Conservation (phyloP, 2,797 vertebrate genomes). For the Myotis myotis region DNA sequence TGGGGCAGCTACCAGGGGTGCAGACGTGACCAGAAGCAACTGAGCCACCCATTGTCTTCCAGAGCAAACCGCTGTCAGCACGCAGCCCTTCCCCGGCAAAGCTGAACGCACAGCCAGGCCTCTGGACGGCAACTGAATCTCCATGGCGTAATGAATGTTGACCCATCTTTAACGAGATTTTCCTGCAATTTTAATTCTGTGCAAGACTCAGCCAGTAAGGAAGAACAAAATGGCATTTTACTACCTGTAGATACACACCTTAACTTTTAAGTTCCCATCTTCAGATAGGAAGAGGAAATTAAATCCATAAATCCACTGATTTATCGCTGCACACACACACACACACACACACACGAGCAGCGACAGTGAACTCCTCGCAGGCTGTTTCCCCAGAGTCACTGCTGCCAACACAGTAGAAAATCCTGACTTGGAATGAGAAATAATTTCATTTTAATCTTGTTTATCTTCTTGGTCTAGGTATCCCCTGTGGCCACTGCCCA, state of each 20-base stretch:
- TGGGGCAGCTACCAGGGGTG: not conserved
- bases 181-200: slow-evolving; percentile 56
- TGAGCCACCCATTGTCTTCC: not conserved
- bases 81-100: not conserved
- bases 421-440: slow-evolving; percentile 67
- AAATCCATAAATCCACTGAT: slow-evolving; percentile 80
- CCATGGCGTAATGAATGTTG: not conserved
- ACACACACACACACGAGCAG: not conserved
- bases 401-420: slow-evolving; percentile 58
- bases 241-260: slow-evolving; percentile 60
- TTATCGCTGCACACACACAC: slow-evolving; percentile 65
- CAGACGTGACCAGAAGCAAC: not conserved
- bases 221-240: slow-evolving; percentile 67
- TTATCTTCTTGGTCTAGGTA: slow-evolving; percentile 73
- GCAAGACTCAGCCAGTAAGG: not conserved
- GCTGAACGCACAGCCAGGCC: not conserved
- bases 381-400: slow-evolving; percentile 15
- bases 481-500: slow-evolving; percentile 49
- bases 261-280: slow-evolving; percentile 69
- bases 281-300: slow-evolving; percentile 74
- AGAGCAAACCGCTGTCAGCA: not conserved
- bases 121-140: not conserved
- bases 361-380: slow-evolving; percentile 6
- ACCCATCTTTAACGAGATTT: slow-evolving; percentile 54
- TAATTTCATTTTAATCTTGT: slow-evolving; percentile 76